Conservation (phyloP, 2,888 invertebrate species). For the Stegophylla sp. region DNA sequence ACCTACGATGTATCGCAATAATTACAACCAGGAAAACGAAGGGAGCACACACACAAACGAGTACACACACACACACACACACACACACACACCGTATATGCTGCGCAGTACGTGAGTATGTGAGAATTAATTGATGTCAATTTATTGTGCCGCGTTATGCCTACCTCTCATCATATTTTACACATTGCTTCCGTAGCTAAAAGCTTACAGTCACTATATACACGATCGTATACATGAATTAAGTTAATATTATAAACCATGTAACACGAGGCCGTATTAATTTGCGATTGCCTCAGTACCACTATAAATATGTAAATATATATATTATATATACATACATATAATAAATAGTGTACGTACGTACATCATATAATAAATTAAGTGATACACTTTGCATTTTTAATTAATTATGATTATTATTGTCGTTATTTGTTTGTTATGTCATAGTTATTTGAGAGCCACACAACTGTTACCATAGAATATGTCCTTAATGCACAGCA, state of each 20-base stretch:
- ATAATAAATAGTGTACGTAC: no score
- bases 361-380: no score
- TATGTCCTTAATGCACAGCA: no score
- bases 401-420: constrained; percentile 17
- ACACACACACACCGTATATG: background rate
- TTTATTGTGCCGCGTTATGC: constrained; percentile 14
- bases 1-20: background rate
- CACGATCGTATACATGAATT: background rate
- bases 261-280: constrained; percentile 42
- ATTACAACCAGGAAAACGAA: background rate
- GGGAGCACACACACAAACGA: background rate
- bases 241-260: no score
- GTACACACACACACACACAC: background rate
- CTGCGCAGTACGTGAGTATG: constrained; percentile 15
- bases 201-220: background rate
- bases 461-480: no score
- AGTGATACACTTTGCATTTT: constrained; percentile 10
- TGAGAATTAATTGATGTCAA: constrained; percentile 55
- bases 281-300: constrained; percentile 18
- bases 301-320: background rate
- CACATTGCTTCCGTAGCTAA: constrained; percentile 35
- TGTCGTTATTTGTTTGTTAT: background rate
- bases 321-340: no score
- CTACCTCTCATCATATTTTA: constrained; percentile 16
- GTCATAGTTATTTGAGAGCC: background rate